Evolutionary conservation across 2,797 vertebrate species (phyloP).

Genomic region (Clarias pachynema): DNA sequence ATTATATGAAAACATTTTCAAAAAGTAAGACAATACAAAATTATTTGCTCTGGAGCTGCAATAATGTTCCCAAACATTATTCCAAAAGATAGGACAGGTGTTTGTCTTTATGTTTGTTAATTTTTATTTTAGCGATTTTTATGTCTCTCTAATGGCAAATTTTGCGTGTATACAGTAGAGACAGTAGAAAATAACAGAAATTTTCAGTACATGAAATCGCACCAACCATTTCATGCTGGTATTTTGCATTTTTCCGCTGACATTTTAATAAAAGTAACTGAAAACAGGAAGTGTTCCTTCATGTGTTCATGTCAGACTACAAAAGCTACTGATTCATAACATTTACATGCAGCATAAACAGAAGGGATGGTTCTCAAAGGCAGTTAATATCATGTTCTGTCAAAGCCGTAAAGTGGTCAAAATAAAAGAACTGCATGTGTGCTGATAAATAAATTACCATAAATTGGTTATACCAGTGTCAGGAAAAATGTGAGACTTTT

Average conservation of each 20-base stretch:
- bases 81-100: too few species aligned
- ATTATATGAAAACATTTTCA: neutral
- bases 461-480: neutral
- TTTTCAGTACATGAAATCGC: neutral
- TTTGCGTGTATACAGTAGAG: neutral
- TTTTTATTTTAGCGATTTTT: neutral
- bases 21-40: neutral
- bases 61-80: too few species aligned
- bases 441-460: neutral
- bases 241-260: neutral
- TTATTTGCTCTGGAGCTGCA: too few species aligned
- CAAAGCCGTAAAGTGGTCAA: neutral
- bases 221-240: neutral
- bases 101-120: neutral
- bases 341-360: neutral
- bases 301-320: neutral
- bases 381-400: neutral
- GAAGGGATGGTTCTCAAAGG: neutral
- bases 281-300: slow-evolving; percentile 7
- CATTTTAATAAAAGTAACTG: neutral
- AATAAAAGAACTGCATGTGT: neutral
- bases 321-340: neutral
- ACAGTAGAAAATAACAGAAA: neutral
- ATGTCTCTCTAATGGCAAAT: neutral
- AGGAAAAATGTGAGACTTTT: neutral